Percentiles rank a stretch among this genome's conserved stretches.
Conservation (phyloP, 2,113 vertebrate genomes). For the Oreochromis aureus region DNA sequence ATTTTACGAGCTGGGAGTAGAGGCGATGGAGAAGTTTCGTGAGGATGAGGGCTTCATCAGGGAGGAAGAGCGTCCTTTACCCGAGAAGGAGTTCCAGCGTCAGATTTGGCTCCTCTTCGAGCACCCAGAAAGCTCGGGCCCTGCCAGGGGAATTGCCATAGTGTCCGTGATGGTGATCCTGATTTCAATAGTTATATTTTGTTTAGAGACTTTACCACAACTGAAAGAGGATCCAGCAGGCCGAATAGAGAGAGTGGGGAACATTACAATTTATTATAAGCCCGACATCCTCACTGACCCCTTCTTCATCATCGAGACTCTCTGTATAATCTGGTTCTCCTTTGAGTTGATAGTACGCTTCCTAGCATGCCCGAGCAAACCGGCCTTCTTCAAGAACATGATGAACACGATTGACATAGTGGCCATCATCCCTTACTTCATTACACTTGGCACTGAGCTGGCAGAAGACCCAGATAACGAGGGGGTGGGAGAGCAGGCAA, state of each 20-base stretch:
- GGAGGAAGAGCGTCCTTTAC: constrained; percentile 92
- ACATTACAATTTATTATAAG: constrained; percentile 83
- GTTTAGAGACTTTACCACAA: constrained; percentile 93
- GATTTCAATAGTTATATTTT: constrained; percentile 98
- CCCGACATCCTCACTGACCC: constrained; percentile 93
- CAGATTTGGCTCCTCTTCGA: constrained; percentile 98
- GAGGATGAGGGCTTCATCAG: constrained; percentile 97
- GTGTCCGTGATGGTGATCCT: constrained; percentile 98
- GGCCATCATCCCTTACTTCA: constrained; percentile 98
- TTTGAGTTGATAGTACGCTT: constrained; percentile 97
- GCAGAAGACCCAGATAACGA: constrained; percentile 82
- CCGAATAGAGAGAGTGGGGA: constrained; percentile 73
- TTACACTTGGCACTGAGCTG: constrained; percentile 95
- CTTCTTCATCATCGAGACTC: constrained; percentile 94
- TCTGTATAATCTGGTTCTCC: constrained; percentile 99
- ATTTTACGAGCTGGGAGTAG: constrained; percentile 95
- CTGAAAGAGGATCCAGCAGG: constrained; percentile 83
- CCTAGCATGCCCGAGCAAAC: constrained; percentile 94
- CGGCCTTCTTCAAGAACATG: constrained; percentile 98
- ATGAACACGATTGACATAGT: constrained; percentile 99
- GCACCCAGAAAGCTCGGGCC: constrained; percentile 93
- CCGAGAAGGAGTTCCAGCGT: constrained; percentile 91
- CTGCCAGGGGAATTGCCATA: constrained; percentile 93
- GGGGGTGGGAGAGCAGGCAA: constrained; percentile 93
- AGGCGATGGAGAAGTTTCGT: constrained; percentile 98